Conservation (phyloP, 35 echinoderm and acorn worm species). For the Apostichopus parvimensis region DNA sequence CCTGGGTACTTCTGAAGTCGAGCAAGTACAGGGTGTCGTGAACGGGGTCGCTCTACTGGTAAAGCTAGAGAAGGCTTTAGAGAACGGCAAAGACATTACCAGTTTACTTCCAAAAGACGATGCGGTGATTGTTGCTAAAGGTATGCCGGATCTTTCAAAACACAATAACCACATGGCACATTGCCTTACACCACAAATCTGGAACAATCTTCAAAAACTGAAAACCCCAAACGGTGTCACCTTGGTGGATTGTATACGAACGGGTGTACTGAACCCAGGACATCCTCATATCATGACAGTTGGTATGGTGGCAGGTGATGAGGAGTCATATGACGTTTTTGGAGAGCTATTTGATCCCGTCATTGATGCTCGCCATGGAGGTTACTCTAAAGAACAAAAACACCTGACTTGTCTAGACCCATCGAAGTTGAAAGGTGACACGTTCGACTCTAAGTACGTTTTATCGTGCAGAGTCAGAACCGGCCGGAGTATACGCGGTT, state of each 20-base stretch:
- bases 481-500: conserved; percentile 92
- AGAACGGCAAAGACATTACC: conserved; percentile 65
- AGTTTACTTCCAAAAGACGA: conserved; percentile 52
- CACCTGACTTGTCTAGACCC: conserved; percentile 86
- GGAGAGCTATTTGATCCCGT: conserved; percentile 93
- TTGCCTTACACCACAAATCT: conserved; percentile 81
- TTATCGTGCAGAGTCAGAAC: conserved; percentile 93
- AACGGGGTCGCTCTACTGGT: conserved; percentile 84
- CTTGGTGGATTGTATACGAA: conserved; percentile 72
- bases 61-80: conserved; percentile 88
- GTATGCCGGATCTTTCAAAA: conserved; percentile 88
- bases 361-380: conserved; percentile 91
- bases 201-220: conserved; percentile 77
- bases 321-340: conserved; percentile 93
- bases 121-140: conserved; percentile 46
- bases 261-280: conserved; percentile 89
- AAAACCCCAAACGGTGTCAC: conserved; percentile 77
- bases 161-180: conserved; percentile 97
- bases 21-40: conserved; percentile 90
- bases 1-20: conserved; percentile 88
- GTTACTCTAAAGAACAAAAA: conserved; percentile 82
- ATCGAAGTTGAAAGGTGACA: conserved; percentile 75
- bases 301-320: conserved; percentile 96
- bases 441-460: conserved; percentile 90
- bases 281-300: conserved; percentile 99